Conservation (phyloP, 2,113 vertebrate genomes). For the Mormoops blainvillei region DNA sequence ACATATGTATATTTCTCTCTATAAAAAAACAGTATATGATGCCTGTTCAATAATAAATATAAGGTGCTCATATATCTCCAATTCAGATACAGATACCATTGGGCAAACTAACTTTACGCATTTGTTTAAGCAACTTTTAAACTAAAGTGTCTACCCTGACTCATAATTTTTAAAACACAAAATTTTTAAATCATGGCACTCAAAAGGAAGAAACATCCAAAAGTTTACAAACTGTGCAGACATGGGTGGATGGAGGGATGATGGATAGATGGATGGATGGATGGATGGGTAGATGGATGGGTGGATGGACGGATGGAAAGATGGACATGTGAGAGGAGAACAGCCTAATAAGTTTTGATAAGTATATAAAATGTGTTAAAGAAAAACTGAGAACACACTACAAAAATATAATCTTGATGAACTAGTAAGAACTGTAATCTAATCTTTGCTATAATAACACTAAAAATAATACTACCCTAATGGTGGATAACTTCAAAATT, state of each 20-base stretch:
- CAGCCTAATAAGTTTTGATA: neutral
- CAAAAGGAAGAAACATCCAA: neutral
- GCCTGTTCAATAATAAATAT: neutral
- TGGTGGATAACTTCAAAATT: neutral
- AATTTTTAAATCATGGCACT: neutral
- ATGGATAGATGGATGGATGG: neutral
- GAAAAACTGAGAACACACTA: neutral
- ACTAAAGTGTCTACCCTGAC: neutral
- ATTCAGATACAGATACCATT: neutral
- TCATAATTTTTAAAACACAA: neutral
- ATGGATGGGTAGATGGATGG: neutral
- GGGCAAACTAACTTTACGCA: neutral
- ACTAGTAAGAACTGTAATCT: neutral
- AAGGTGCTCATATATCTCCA: neutral
- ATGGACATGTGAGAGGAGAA: neutral
- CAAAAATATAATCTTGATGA: neutral
- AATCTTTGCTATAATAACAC: neutral
- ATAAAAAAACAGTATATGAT: neutral
- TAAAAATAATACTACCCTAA: neutral
- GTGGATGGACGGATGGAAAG: neutral
- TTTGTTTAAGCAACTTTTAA: slow-evolving; percentile 33
- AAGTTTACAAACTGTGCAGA: neutral
- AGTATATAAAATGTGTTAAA: neutral
- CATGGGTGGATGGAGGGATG: neutral
- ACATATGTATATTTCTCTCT: neutral